Evolutionary conservation across 2,888 invertebrate genomes (phyloP).

Genomic region (Psylliodes chrysocephalus): DNA sequence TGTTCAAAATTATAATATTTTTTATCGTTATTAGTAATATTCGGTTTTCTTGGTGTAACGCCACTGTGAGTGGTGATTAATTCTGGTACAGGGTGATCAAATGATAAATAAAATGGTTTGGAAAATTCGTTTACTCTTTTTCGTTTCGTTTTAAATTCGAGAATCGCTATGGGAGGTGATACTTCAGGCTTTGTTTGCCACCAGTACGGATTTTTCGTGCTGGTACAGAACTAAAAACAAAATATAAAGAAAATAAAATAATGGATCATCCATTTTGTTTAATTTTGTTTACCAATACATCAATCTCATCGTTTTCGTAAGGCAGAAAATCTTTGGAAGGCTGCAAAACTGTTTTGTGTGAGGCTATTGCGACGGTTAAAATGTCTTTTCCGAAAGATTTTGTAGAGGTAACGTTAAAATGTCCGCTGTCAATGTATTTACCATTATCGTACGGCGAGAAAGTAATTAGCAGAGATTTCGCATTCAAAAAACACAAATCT

Average conservation of each 20-base stretch:
- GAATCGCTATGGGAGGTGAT: constrained; percentile 17
- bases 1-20: constrained; percentile 37
- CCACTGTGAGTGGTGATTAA: constrained; percentile 20
- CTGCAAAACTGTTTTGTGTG: constrained; percentile 13
- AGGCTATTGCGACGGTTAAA: constrained; percentile 3
- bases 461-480: constrained; percentile 8
- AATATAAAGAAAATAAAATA: not conserved
- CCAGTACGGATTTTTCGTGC: constrained; percentile 41
- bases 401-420: constrained; percentile 17
- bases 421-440: not conserved
- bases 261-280: not conserved
- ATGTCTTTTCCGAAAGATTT: constrained; percentile 26
- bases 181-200: constrained; percentile 27
- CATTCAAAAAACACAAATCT: constrained; percentile 21
- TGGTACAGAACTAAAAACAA: constrained; percentile 45
- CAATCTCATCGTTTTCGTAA: constrained; percentile 7
- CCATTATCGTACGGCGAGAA: constrained; percentile 15
- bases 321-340: constrained; percentile 30
- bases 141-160: constrained; percentile 17
- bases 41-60: constrained; percentile 26
- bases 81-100: constrained; percentile 15
- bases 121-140: constrained; percentile 16
- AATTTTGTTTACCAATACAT: constrained; percentile 36
- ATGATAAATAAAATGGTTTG: constrained; percentile 34
- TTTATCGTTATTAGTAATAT: constrained; percentile 4